phyloP scores from a whole-genome alignment of 2,888 invertebrate species.

The Drosophila phalerata region DNA sequence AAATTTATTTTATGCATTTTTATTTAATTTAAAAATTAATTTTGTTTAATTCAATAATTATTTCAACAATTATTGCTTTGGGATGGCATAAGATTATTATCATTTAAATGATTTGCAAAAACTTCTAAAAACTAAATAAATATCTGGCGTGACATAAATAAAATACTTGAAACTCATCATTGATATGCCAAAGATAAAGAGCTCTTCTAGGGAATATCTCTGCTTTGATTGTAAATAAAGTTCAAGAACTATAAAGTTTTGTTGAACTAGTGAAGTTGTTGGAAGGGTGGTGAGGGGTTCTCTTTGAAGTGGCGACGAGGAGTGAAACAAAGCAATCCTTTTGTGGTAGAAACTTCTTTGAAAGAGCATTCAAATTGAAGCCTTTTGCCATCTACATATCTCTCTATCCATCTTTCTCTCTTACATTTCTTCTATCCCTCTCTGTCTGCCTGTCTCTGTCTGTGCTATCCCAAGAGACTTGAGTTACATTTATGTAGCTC shows the following conservation, averaged over 20 bases:
- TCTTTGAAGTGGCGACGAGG: constrained; percentile 9
- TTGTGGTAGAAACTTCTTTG: constrained; percentile 26
- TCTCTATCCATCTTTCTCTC: background rate
- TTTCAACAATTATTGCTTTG: no score
- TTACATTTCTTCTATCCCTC: background rate
- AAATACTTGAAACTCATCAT: constrained; percentile 3
- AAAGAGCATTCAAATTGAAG: constrained; percentile 22
- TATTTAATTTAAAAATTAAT: no score
- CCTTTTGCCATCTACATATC: background rate
- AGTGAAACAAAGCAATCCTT: constrained; percentile 26
- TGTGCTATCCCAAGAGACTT: constrained; percentile 5
- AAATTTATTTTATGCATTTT: no score
- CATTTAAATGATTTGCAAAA: background rate
- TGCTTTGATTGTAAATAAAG: constrained; percentile 18
- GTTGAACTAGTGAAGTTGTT: background rate
- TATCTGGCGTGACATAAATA: background rate
- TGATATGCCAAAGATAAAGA: background rate
- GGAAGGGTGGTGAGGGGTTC: background rate
- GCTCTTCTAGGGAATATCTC: background rate
- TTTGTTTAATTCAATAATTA: no score
- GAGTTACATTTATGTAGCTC: constrained; percentile 13
- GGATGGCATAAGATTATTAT: background rate
- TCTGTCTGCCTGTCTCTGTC: background rate
- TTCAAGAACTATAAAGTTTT: constrained; percentile 20
- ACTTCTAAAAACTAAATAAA: background rate